These are phyloP conservation scores for Chloroceryle inda DNA, from an alignment of 2,797 vertebrate genomes.

Conservation along the genomic window DNA sequence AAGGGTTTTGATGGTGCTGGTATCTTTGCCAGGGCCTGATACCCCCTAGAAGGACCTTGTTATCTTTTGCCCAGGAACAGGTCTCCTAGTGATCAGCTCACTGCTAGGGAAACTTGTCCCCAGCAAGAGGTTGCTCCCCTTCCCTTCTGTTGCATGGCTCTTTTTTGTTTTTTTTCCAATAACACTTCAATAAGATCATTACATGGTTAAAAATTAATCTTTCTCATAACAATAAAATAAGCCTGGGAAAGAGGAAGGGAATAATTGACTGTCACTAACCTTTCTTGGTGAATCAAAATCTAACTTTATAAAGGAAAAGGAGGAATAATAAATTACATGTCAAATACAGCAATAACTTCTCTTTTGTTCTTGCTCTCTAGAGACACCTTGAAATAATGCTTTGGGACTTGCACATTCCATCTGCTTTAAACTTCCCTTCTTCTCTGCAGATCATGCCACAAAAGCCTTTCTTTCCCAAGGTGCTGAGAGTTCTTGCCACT, in stretches of 20 bases:
- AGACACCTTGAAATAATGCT: not conserved
- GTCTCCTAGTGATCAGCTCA: not conserved
- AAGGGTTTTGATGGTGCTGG: not conserved
- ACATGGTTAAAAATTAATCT: conserved; percentile 13
- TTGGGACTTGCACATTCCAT: not conserved
- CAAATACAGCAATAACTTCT: conserved; percentile 13
- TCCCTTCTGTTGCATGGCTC: not conserved
- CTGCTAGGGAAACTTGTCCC: not conserved
- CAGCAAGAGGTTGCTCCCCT: not conserved
- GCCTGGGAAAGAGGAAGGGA: not conserved
- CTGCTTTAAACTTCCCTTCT: not conserved
- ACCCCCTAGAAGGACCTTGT: rapidly evolving
- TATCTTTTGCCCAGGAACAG: not conserved
- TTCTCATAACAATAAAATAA: not conserved
- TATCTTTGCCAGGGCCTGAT: not conserved
- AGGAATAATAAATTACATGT: conserved; percentile 40
- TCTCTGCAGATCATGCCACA: not conserved
- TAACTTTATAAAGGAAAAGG: conserved; percentile 28
- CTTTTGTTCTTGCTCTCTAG: not conserved
- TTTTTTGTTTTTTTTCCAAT: not conserved
- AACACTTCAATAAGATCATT: not conserved
- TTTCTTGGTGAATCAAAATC: conserved; percentile 28
- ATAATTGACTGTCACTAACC: conserved; percentile 33
- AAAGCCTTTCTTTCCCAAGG: not conserved
- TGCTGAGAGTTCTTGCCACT: not conserved